A percentile compares a stretch with the other conserved stretches of the same genome.
phyloP scores from a whole-genome alignment of 30 jellyfish, hydroid and myxozoan genomes.

The Morbakka virulenta region DNA sequence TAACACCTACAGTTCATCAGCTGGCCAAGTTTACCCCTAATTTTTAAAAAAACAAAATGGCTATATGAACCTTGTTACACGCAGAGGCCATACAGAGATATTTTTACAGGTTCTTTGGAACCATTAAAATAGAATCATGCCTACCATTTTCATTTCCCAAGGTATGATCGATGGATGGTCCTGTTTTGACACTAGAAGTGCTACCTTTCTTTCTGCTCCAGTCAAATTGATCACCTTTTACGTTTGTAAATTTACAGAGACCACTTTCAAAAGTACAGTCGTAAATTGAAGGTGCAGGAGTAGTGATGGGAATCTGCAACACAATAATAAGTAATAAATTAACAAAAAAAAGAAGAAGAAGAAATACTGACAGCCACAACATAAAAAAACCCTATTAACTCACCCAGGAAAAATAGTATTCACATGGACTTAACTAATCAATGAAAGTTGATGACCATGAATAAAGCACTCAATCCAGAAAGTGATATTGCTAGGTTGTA shows the following conservation, averaged over 20 bases:
- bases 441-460: no score
- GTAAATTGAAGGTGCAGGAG: constrained; percentile 86
- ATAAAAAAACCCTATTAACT: not conserved
- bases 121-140: no score
- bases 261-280: constrained; percentile 93
- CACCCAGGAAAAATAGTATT: no score
- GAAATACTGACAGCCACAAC: not conserved
- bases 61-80: no score
- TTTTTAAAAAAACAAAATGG: no score
- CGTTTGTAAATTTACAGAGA: constrained; percentile 61
- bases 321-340: constrained; percentile 33
- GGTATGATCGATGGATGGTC: constrained; percentile 93
- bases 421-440: no score
- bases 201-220: constrained; percentile 87
- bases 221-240: constrained; percentile 66
- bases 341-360: not conserved
- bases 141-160: constrained; percentile 80
- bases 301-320: constrained; percentile 62
- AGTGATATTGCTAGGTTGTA: no score
- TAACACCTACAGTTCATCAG: no score
- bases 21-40: no score
- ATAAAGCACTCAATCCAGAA: no score
- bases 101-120: not conserved
- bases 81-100: no score
- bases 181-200: constrained; percentile 82